phyloP scores from a whole-genome alignment of 2,797 vertebrate genomes.

The Phylloscopus collybita region DNA sequence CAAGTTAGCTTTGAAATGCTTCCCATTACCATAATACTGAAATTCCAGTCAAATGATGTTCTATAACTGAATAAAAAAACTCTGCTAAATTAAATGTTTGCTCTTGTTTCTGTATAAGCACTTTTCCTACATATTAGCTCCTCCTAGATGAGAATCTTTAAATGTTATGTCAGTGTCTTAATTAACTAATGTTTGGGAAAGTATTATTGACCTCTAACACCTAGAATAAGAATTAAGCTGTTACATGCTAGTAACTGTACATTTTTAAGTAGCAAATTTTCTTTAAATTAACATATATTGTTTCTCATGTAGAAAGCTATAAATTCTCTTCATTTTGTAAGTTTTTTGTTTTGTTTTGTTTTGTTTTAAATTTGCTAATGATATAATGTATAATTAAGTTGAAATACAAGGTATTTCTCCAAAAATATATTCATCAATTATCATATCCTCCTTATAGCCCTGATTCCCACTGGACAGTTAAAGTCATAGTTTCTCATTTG shows the following conservation, averaged over 20 bases:
- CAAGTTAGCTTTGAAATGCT: background rate
- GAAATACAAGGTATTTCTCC: background rate
- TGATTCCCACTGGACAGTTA: background rate
- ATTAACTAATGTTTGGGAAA: background rate
- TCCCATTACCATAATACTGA: background rate
- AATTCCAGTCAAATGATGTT: background rate
- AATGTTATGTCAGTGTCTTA: background rate
- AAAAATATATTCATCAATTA: background rate
- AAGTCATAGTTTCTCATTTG: background rate
- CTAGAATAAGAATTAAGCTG: background rate
- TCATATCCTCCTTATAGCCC: background rate
- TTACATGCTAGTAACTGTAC: background rate
- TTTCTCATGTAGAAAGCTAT: background rate
- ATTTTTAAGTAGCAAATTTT: background rate
- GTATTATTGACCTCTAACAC: background rate
- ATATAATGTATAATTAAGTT: background rate
- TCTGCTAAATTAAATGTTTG: background rate
- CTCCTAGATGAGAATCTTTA: background rate
- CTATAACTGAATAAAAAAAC: background rate
- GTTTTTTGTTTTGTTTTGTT: too few relatives aligned
- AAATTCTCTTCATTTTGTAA: background rate
- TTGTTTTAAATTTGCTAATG: background rate
- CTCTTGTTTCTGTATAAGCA: background rate
- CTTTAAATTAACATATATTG: background rate
- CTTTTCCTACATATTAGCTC: background rate